Evolutionary conservation across 2,888 invertebrate genomes (phyloP).

Genomic region (Pseudococcus jackbeardsleyi): DNA sequence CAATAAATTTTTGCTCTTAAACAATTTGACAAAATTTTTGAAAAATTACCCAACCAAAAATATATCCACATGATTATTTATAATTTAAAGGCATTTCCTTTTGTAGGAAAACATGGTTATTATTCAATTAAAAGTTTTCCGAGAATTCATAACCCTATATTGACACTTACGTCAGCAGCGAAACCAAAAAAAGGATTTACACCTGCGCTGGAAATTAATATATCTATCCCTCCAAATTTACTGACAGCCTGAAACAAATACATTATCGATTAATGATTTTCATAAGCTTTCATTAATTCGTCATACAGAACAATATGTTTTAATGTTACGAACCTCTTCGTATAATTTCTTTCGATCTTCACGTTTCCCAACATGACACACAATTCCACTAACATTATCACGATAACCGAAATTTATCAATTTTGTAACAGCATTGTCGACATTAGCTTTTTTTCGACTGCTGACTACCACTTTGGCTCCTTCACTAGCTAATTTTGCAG

Average conservation of each 20-base stretch:
- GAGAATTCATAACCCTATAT: too few relatives aligned
- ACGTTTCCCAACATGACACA: slow-evolving; percentile 90
- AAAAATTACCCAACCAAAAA: too few relatives aligned
- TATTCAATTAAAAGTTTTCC: too few relatives aligned
- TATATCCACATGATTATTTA: too few relatives aligned
- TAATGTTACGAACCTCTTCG: slow-evolving; percentile 74
- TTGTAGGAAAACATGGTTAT: too few relatives aligned
- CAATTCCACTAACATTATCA: slow-evolving; percentile 79
- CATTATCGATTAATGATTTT: background rate
- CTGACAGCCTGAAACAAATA: slow-evolving; percentile 75
- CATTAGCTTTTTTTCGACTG: slow-evolving; percentile 90
- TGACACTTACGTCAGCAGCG: slow-evolving; percentile 81
- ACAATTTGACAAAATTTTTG: too few relatives aligned
- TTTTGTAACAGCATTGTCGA: slow-evolving; percentile 80
- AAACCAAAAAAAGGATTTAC: slow-evolving; percentile 87
- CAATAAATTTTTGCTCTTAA: too few relatives aligned
- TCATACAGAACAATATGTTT: background rate
- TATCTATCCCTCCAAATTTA: slow-evolving; percentile 90
- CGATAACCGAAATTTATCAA: slow-evolving; percentile 80
- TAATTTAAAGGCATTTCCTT: too few relatives aligned
- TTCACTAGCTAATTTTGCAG: slow-evolving; percentile 86
- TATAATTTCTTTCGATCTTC: slow-evolving; percentile 85
- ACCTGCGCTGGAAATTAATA: slow-evolving; percentile 96
- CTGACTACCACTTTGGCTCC: slow-evolving; percentile 94
- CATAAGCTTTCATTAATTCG: background rate